Evolutionary conservation across 1,140 invertebrate species (phyloP).

Genomic region (Drosophila sechellia): DNA sequence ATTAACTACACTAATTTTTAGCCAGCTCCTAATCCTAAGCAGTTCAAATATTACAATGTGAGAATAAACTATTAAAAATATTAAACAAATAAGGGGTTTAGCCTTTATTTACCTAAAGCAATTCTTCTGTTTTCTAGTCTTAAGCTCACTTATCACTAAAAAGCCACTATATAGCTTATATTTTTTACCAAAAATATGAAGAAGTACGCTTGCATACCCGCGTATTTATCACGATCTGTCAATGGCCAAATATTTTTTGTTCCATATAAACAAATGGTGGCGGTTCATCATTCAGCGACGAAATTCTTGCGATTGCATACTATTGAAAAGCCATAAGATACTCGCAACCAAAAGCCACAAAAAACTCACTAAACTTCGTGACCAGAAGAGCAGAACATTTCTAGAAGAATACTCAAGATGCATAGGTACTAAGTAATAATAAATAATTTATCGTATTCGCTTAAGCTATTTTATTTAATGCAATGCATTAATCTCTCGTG

Average conservation of each 20-base stretch:
- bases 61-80: no score
- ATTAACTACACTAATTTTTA: no score
- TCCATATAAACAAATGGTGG: background rate
- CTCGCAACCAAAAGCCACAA: slow-evolving; percentile 3
- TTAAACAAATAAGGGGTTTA: no score
- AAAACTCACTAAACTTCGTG: slow-evolving; percentile 17
- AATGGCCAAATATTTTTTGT: slow-evolving; percentile 18
- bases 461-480: background rate
- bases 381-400: slow-evolving; percentile 3
- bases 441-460: background rate
- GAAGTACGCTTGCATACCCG: background rate
- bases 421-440: background rate
- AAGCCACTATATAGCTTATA: no score
- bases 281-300: slow-evolving; percentile 17
- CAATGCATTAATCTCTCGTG: no score
- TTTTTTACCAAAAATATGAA: no score
- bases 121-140: background rate
- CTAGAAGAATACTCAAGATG: background rate
- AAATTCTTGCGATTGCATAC: slow-evolving; percentile 26
- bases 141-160: background rate
- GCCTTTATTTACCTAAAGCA: no score
- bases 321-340: slow-evolving; percentile 9
- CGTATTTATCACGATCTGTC: slow-evolving; percentile 18
- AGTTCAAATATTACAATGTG: no score
- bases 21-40: background rate